Conservation (phyloP, 2,113 vertebrate genomes). For the Vulpes ferrilata region DNA sequence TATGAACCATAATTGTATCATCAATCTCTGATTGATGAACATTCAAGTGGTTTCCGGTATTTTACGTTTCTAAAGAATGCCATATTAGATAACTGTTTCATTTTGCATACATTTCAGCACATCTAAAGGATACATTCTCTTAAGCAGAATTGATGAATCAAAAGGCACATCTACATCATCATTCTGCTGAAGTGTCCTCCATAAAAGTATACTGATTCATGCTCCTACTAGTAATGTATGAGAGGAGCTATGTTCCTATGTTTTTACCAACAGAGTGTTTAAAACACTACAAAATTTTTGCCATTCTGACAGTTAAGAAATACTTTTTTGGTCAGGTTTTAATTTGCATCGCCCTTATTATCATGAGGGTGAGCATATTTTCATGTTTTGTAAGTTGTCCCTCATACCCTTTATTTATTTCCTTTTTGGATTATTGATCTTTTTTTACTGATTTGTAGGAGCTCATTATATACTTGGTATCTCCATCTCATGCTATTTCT, state of each 20-base stretch:
- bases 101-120: not conserved
- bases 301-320: not conserved
- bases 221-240: not conserved
- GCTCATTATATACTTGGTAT: not conserved
- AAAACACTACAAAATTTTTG: not conserved
- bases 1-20: not conserved
- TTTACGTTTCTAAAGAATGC: not conserved
- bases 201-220: not conserved
- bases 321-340: not conserved
- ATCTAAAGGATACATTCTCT: conserved; percentile 29
- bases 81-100: not conserved
- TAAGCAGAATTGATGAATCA: not conserved
- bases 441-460: not conserved
- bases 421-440: not conserved
- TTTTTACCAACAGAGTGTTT: not conserved
- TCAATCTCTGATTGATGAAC: not conserved
- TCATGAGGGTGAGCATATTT: not conserved
- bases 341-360: not conserved
- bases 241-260: not conserved
- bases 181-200: not conserved
- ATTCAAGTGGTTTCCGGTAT: not conserved
- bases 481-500: not conserved
- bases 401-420: not conserved
- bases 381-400: not conserved
- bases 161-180: no score